These are phyloP conservation scores for Sepiola atlantica DNA, from an alignment of 2,888 invertebrate species.

Conservation along the genomic window DNA sequence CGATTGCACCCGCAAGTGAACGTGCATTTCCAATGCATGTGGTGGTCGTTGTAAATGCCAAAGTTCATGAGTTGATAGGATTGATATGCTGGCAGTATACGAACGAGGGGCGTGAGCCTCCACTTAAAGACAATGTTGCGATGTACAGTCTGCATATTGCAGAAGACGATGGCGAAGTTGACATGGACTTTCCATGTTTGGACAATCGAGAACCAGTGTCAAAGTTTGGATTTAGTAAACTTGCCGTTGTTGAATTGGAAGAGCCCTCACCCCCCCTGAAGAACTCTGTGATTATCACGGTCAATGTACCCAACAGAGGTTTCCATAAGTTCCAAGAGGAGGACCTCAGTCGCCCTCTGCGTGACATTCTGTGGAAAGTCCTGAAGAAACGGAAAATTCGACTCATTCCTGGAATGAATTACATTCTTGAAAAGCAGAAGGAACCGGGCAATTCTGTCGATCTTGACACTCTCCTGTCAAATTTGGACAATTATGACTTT, in stretches of 20 bases:
- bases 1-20: constrained; percentile 87
- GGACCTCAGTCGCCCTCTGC: constrained; percentile 64
- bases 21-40: constrained; percentile 88
- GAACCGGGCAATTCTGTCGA: constrained; percentile 73
- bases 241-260: constrained; percentile 87
- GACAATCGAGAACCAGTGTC: constrained; percentile 91
- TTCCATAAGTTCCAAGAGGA: constrained; percentile 74
- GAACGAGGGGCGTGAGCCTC: constrained; percentile 79
- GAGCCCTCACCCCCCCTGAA: constrained; percentile 60
- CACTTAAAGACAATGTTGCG: constrained; percentile 78
- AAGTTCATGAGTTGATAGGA: constrained; percentile 91
- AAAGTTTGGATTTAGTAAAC: constrained; percentile 92
- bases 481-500: constrained; percentile 73
- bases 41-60: constrained; percentile 87
- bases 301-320: constrained; percentile 73
- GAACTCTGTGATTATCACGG: constrained; percentile 67
- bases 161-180: constrained; percentile 96
- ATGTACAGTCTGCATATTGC: constrained; percentile 93
- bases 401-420: constrained; percentile 69
- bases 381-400: constrained; percentile 68
- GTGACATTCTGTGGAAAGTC: constrained; percentile 69
- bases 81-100: constrained; percentile 84
- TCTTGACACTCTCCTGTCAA: constrained; percentile 69
- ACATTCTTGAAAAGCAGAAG: constrained; percentile 73
- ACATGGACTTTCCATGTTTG: constrained; percentile 92